Evolutionary conservation across 2,113 vertebrate species (phyloP).

Genomic region (Prunella fulvescens): DNA sequence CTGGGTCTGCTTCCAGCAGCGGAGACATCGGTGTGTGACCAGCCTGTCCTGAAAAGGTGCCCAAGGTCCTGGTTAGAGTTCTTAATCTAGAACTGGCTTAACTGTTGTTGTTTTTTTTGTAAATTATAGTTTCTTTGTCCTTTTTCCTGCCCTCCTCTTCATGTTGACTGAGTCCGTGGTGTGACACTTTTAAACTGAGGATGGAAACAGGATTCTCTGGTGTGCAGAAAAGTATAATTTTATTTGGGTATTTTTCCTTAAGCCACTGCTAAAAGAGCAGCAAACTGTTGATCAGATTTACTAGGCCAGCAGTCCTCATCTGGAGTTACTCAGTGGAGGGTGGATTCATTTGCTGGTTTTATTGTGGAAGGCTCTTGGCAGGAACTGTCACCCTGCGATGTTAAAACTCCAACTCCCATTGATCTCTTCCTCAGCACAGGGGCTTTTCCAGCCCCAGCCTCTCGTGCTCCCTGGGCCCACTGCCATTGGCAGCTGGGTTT

Average conservation of each 20-base stretch:
- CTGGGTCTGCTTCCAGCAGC: not conserved
- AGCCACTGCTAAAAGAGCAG: not conserved
- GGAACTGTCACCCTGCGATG: not conserved
- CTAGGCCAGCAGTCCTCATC: not conserved
- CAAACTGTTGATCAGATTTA: not conserved
- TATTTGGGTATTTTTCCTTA: not conserved
- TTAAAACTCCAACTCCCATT: not conserved
- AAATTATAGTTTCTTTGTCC: not conserved
- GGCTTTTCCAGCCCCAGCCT: not conserved
- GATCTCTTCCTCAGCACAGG: not conserved
- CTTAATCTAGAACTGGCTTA: not conserved
- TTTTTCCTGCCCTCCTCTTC: not conserved
- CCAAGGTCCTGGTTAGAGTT: not conserved
- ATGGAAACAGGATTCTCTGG: not conserved
- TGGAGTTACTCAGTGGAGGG: not conserved
- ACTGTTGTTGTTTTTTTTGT: not conserved
- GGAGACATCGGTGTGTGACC: fast-evolving
- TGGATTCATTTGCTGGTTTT: not conserved
- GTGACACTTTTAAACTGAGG: not conserved
- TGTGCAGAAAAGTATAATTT: not conserved
- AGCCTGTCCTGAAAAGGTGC: not conserved
- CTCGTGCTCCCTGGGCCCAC: slow-evolving; percentile 4
- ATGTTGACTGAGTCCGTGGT: not conserved
- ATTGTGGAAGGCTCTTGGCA: slow-evolving; percentile 4
- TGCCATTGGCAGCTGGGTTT: not conserved